Percentiles rank a stretch among this genome's conserved stretches.
phyloP scores from a whole-genome alignment of 2,113 vertebrate genomes.

The Puma concolor region DNA sequence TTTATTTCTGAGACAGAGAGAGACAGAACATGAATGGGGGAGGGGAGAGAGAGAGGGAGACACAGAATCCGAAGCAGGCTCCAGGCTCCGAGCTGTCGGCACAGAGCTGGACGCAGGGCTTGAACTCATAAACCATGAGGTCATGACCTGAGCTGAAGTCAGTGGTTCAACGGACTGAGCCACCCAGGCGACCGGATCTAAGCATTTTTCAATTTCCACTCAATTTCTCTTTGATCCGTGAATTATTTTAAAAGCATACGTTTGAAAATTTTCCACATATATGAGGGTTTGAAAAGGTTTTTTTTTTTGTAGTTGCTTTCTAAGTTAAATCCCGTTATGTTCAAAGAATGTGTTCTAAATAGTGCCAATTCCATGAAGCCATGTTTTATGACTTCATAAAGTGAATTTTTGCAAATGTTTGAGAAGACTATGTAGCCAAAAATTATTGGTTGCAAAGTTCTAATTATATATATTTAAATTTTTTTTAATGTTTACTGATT shows the following conservation, averaged over 20 bases:
- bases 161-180: too few species aligned
- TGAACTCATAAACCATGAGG: too few species aligned
- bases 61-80: too few species aligned
- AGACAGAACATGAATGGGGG: too few species aligned
- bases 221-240: background rate
- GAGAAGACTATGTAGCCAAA: background rate
- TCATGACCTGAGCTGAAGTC: too few species aligned
- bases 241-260: background rate
- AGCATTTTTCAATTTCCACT: background rate
- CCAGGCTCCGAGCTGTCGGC: too few species aligned
- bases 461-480: background rate
- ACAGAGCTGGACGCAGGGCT: too few species aligned
- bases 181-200: too few species aligned
- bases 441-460: background rate
- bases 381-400: background rate
- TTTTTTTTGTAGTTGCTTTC: background rate
- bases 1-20: too few species aligned
- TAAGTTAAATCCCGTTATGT: background rate
- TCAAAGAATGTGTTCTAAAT: background rate
- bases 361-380: background rate
- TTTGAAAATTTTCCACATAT: background rate
- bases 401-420: background rate
- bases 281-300: background rate
- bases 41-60: too few species aligned
- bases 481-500: too few species aligned